Evolutionary conservation across 2,797 vertebrate genomes (phyloP).

Genomic region (Lithobates pipiens): DNA sequence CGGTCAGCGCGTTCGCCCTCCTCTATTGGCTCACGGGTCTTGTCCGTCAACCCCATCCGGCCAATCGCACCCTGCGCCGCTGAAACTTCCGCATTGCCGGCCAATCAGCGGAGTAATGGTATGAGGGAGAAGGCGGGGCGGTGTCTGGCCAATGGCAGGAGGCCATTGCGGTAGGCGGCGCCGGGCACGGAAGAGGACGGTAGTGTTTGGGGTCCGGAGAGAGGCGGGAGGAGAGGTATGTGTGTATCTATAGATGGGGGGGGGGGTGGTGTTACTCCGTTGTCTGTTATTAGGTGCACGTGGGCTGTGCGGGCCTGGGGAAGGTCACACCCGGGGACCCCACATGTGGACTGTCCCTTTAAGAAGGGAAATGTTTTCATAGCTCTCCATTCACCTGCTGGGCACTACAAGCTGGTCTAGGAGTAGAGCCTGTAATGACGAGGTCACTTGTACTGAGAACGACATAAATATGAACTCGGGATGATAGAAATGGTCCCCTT

Average conservation of each 20-base stretch:
- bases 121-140: not conserved
- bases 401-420: no score
- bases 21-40: not conserved
- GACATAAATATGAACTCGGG: no score
- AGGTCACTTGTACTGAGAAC: no score
- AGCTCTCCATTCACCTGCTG: no score
- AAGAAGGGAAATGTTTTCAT: no score
- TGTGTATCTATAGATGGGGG: not conserved
- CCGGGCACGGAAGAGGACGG: not conserved
- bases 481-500: no score
- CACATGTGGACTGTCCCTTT: not conserved
- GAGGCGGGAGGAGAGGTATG: slow-evolving; percentile 4
- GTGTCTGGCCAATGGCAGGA: slow-evolving; percentile 8
- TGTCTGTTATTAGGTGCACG: no score
- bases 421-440: no score
- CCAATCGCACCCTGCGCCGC: not conserved
- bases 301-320: no score
- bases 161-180: not conserved
- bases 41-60: not conserved
- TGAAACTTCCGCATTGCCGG: not conserved
- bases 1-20: no score
- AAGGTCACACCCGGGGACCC: no score
- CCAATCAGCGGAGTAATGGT: not conserved
- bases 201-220: not conserved
- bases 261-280: no score